These are phyloP conservation scores for Agrenia bidenticulata DNA, from an alignment of 2,888 invertebrate species.

Conservation along the genomic window DNA sequence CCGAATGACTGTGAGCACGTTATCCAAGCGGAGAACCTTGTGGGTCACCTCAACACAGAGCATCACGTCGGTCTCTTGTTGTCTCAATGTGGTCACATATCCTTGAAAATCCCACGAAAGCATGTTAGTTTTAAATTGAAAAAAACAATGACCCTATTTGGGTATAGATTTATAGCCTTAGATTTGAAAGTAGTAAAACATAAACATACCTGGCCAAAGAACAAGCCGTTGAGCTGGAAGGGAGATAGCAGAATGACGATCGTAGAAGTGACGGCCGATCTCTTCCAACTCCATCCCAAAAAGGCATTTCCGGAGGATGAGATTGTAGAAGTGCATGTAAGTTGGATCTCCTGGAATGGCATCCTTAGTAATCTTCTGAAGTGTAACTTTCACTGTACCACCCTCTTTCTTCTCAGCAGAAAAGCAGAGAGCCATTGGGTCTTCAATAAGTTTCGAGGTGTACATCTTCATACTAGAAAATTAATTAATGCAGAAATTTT, in stretches of 20 bases:
- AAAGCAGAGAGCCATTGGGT: background rate
- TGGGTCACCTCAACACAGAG: slow-evolving; percentile 56
- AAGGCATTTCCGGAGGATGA: slow-evolving; percentile 71
- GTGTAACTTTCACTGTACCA: slow-evolving; percentile 17
- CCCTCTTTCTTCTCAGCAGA: background rate
- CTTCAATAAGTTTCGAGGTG: slow-evolving; percentile 3
- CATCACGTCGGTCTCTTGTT: slow-evolving; percentile 55
- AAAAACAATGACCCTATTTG: background rate
- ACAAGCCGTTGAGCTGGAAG: slow-evolving; percentile 2
- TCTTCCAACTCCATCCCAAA: slow-evolving; percentile 53
- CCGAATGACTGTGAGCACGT: slow-evolving; percentile 52
- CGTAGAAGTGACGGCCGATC: slow-evolving; percentile 49
- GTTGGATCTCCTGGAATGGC: slow-evolving; percentile 33
- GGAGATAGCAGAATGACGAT: slow-evolving; percentile 24
- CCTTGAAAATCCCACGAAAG: slow-evolving; percentile 55
- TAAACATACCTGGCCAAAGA: slow-evolving; percentile 24
- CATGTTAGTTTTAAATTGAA: background rate
- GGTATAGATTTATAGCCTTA: background rate
- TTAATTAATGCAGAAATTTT: background rate
- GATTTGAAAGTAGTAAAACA: background rate
- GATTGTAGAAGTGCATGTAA: slow-evolving; percentile 71
- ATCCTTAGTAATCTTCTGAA: slow-evolving; percentile 36
- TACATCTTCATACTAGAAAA: slow-evolving; percentile 65
- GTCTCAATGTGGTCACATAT: slow-evolving; percentile 55
- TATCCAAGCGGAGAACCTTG: slow-evolving; percentile 56